Base-by-base conservation (phyloP, 2,888 invertebrate species). In the Limnephilus auricula region DNA sequence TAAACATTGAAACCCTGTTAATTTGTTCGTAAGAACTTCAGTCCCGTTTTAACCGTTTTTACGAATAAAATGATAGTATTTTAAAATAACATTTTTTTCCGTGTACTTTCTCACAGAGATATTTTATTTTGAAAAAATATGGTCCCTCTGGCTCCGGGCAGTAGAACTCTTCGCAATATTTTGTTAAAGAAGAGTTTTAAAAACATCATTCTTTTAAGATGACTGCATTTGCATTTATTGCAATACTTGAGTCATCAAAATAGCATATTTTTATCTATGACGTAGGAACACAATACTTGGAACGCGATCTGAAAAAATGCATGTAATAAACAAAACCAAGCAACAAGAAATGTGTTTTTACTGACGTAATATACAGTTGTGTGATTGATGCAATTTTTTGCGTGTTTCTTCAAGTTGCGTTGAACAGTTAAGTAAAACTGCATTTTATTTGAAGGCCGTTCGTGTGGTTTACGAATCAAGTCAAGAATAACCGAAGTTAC, bases 311-410 rank as follows among this genome's bases (percentile, higher is more conserved):
- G 25, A 65, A 65, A 65, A 65, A 65, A n/a, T 65, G 50, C 65
- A 65, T 65, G 65, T 25, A n/a, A 65, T 65, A 25, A 65, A 25
- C 65, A 65, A 65, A 50, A 65, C 25, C 65, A 65, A 65, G n/a
- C 25, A 65, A 65, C 65, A 65, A 25, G 6, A 65, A 65, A 65
- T 25, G 65, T 65, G 25, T 65, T 50, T n/a, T 65, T n/a, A 65
- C 65, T 65, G 25, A 65, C 25, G 9, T 65, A 25, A 65, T 5
- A 18, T 65, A 65, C 65, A 65, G 65, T 65, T 65, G 65, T 25
- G n/a, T 65, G 65, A 65, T 65, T 65, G 65, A 65, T 65, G 65
- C n/a, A 65, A n/a, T 65, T 65, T 65, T 65, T 65, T 65, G 65
- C 65, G 65, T 65, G 25, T 65, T 25, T 65, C 65, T 65, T 65